These are phyloP conservation scores for Ceyx erithaca DNA, from an alignment of 2,797 vertebrate species.

Conservation along the genomic window DNA sequence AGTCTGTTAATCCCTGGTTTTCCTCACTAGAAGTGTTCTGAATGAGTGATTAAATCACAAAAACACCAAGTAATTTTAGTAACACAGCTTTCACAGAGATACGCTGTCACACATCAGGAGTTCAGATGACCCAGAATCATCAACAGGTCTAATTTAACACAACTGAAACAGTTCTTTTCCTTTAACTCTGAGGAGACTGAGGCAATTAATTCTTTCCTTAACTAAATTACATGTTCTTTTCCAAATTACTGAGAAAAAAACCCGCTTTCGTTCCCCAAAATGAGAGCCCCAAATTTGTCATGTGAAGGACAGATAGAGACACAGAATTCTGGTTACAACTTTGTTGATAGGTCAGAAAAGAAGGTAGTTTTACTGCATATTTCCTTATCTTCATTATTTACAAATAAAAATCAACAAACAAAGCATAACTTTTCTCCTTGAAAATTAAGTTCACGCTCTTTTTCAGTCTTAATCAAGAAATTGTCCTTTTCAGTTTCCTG, in stretches of 20 bases:
- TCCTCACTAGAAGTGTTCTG: neutral
- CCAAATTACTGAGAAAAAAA: neutral
- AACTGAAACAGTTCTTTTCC: neutral
- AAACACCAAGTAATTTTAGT: neutral
- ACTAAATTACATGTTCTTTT: neutral
- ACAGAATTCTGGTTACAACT: neutral
- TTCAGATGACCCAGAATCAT: neutral
- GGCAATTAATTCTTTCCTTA: neutral
- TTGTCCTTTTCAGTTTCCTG: neutral
- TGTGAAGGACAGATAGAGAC: neutral
- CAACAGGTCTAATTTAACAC: neutral
- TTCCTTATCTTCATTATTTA: neutral
- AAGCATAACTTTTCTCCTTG: neutral
- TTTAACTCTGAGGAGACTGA: neutral
- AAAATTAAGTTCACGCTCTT: neutral
- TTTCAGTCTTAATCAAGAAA: neutral
- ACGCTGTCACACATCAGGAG: neutral
- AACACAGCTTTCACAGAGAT: neutral
- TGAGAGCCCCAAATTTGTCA: neutral
- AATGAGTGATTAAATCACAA: neutral
- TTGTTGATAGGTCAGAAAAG: neutral
- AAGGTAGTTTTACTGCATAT: neutral
- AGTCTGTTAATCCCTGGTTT: neutral
- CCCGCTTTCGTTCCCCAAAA: neutral
- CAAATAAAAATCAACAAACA: neutral